Evolutionary conservation across 2,888 invertebrate species (phyloP).

Genomic region (Galerucella calmariensis): DNA sequence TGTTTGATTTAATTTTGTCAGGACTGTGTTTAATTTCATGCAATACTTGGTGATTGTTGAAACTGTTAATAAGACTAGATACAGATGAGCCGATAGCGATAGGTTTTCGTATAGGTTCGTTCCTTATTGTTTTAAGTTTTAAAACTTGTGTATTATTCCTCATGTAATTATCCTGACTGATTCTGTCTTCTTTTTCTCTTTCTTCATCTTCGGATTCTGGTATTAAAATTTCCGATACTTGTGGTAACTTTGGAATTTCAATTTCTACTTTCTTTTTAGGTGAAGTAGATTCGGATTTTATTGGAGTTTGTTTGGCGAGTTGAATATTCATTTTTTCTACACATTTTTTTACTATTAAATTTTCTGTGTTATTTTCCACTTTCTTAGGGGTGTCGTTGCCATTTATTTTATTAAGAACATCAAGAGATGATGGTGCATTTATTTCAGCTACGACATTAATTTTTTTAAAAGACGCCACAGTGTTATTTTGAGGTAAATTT

Average conservation of each 20-base stretch:
- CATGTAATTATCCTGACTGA: constrained; percentile 63
- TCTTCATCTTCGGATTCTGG: constrained; percentile 71
- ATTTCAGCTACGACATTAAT: constrained; percentile 61
- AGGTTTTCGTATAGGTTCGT: constrained; percentile 68
- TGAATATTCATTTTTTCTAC: constrained; percentile 61
- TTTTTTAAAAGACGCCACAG: constrained; percentile 52
- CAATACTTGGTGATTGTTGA: constrained; percentile 66
- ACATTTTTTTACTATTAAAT: constrained; percentile 58
- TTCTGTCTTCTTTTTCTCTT: constrained; percentile 55
- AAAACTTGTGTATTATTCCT: constrained; percentile 63
- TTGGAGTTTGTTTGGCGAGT: constrained; percentile 58
- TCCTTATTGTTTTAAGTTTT: constrained; percentile 62
- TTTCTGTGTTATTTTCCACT: constrained; percentile 36
- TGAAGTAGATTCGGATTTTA: constrained; percentile 55
- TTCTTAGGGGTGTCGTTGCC: constrained; percentile 18
- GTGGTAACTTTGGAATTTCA: constrained; percentile 80
- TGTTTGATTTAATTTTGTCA: constrained; percentile 50
- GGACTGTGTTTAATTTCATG: constrained; percentile 68
- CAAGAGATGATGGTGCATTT: constrained; percentile 55
- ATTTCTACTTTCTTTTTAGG: constrained; percentile 66
- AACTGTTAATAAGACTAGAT: constrained; percentile 67
- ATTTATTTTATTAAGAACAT: constrained; percentile 54
- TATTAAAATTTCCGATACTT: constrained; percentile 79
- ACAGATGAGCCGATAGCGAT: constrained; percentile 73
- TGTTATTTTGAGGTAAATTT: constrained; percentile 65